These are phyloP conservation scores for Abrostola triplasia DNA, from an alignment of 2,888 invertebrate genomes.

Conservation along the genomic window DNA sequence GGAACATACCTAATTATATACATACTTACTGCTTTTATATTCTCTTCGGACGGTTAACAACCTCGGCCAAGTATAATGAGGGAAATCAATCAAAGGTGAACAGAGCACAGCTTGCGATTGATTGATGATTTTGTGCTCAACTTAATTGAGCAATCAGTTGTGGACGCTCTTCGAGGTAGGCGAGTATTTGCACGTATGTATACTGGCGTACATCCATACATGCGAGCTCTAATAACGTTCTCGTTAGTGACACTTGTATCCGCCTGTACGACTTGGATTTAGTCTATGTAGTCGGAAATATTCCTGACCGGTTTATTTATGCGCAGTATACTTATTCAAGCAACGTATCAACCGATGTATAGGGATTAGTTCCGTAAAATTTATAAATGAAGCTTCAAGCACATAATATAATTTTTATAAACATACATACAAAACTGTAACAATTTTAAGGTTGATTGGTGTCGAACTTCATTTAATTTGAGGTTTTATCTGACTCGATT, in stretches of 20 bases:
- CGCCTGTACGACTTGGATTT: slow-evolving; percentile 24
- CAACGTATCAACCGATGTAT: no score
- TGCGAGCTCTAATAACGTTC: slow-evolving; percentile 42
- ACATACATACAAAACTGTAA: not conserved
- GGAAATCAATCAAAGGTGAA: slow-evolving; percentile 59
- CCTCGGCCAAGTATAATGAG: slow-evolving; percentile 54
- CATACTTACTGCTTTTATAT: slow-evolving; percentile 17
- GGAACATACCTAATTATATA: slow-evolving; percentile 20
- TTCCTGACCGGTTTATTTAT: not conserved
- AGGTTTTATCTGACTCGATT: slow-evolving; percentile 9
- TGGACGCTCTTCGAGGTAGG: slow-evolving; percentile 38
- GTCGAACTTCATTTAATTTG: slow-evolving; percentile 19
- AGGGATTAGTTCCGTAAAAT: no score
- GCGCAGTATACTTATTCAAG: no score
- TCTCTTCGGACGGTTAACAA: slow-evolving; percentile 43
- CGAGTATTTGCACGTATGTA: slow-evolving; percentile 38
- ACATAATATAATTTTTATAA: not conserved
- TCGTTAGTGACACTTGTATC: slow-evolving; percentile 50
- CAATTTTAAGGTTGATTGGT: not conserved
- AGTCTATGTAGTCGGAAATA: not conserved
- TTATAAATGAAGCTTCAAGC: no score
- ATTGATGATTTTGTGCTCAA: slow-evolving; percentile 54
- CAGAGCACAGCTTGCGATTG: slow-evolving; percentile 50
- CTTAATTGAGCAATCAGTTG: slow-evolving; percentile 57
- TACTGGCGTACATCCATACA: slow-evolving; percentile 4